phyloP scores from a whole-genome alignment of 2,113 vertebrate species.

The rabbit (Oryctolagus cuniculus) region mOryCun1.1 NC_091436.1:71603001-71603500 shows the following conservation, averaged over 20 bases:
- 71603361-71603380: background rate
- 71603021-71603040: background rate
- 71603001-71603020: background rate
- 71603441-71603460: slow-evolving; percentile 11
- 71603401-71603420: background rate
- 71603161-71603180: background rate
- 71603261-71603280: background rate
- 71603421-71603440: background rate
- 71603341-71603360: background rate
- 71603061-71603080: background rate
- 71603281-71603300: background rate
- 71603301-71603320: too few species aligned
- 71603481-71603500: slow-evolving; percentile 4
- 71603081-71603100: background rate
- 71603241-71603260: background rate
- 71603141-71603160: background rate
- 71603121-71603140: background rate
- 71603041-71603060: background rate
- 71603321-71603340: background rate
- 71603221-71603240: background rate
- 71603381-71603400: background rate
- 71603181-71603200: background rate
- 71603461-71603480: slow-evolving; percentile 5
- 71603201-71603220: background rate
- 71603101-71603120: background rate